Conservation (phyloP, 1,140 invertebrate genomes). For the Papilio glaucus region DNA sequence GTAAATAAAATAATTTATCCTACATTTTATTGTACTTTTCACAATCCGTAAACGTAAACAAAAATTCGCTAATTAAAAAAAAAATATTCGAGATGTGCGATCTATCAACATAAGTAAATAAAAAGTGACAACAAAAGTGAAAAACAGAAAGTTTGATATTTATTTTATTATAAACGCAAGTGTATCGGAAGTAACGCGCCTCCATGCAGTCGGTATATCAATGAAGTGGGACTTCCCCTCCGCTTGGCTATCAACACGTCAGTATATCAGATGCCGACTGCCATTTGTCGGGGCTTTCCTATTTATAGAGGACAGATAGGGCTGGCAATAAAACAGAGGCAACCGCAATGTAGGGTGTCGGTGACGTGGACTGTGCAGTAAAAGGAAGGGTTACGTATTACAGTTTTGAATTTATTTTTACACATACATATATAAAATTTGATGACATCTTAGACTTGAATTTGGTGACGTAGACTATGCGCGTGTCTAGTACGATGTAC, state of each 20-base stretch:
- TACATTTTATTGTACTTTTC: too few relatives aligned
- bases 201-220: conserved; percentile 39
- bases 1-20: too few relatives aligned
- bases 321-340: conserved; percentile 41
- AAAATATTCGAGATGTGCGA: too few relatives aligned
- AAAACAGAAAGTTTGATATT: neutral
- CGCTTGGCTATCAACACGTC: conserved; percentile 52
- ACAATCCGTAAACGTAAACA: too few relatives aligned
- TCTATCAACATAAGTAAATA: neutral
- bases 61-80: too few relatives aligned
- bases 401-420: neutral
- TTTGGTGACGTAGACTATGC: too few relatives aligned
- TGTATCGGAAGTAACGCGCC: conserved; percentile 22
- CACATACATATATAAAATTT: too few relatives aligned
- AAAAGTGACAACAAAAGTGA: neutral
- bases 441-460: too few relatives aligned
- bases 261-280: conserved; percentile 53
- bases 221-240: conserved; percentile 49
- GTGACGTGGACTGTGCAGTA: conserved; percentile 17
- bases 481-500: too few relatives aligned
- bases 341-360: conserved; percentile 36
- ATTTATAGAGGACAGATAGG: conserved; percentile 52
- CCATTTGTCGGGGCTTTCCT: conserved; percentile 53
- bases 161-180: conserved; percentile 4
- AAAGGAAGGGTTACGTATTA: conserved; percentile 34